Evolutionary conservation across 1,140 invertebrate species (phyloP).

Genomic region (Akabosia matsudoensis): DNA sequence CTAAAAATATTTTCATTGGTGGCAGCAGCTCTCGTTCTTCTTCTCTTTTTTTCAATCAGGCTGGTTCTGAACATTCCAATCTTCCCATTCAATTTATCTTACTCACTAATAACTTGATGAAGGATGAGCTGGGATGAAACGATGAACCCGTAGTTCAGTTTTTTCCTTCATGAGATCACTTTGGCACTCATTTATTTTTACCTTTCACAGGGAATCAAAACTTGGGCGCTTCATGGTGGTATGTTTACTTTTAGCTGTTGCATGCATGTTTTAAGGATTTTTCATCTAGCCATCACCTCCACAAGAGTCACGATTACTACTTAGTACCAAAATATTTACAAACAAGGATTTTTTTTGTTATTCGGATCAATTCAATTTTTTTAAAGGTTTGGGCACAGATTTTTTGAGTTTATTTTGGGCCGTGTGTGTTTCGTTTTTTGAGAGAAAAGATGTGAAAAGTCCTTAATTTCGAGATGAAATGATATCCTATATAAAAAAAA

Average conservation of each 20-base stretch:
- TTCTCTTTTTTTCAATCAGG: not conserved
- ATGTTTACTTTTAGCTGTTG: not conserved
- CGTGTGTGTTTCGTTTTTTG: too few relatives aligned
- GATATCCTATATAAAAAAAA: too few relatives aligned
- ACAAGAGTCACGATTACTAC: not conserved
- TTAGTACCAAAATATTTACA: not conserved
- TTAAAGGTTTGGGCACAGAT: too few relatives aligned
- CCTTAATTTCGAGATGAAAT: too few relatives aligned
- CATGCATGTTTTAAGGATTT: slow-evolving; percentile 4
- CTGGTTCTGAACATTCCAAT: not conserved
- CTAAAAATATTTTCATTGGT: not conserved
- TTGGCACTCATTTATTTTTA: too few relatives aligned
- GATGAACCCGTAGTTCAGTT: not conserved
- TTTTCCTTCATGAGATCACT: too few relatives aligned
- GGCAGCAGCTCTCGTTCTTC: not conserved
- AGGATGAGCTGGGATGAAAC: not conserved
- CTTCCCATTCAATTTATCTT: slow-evolving; percentile 7
- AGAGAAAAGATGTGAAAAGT: too few relatives aligned
- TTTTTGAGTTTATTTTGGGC: too few relatives aligned
- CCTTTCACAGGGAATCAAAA: too few relatives aligned
- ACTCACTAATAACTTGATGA: not conserved
- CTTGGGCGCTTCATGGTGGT: not conserved
- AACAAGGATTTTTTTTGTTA: too few relatives aligned
- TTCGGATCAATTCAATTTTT: too few relatives aligned
- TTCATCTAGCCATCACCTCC: not conserved